These are phyloP conservation scores for Phrynocephalus versicolor DNA, from an alignment of 2,113 vertebrate species.

Conservation along the genomic window DNA sequence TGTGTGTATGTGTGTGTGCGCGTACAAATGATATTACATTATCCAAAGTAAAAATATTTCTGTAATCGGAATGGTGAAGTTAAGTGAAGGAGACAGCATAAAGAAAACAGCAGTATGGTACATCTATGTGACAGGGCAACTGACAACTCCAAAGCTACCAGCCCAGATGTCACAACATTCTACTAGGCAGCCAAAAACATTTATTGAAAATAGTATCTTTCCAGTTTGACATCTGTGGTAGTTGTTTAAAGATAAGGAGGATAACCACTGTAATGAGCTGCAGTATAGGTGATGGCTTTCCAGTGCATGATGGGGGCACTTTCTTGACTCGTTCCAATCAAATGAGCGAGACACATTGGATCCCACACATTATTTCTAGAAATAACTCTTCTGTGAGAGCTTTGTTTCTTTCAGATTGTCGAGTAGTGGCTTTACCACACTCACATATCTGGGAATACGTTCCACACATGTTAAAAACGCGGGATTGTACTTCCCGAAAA, in stretches of 20 bases:
- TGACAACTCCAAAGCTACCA: constrained; percentile 51
- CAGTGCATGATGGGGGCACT: neutral
- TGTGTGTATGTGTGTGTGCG: too few relatives aligned
- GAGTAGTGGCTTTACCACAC: neutral
- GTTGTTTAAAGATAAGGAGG: constrained; percentile 47
- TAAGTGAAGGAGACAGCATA: constrained; percentile 34
- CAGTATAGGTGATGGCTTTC: neutral
- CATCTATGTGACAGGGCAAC: constrained; percentile 48
- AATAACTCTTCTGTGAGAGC: neutral
- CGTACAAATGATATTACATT: neutral
- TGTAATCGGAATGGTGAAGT: constrained; percentile 38
- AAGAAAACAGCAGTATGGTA: constrained; percentile 43
- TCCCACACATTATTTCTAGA: neutral
- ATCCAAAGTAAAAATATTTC: constrained; percentile 39
- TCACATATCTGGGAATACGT: too few relatives aligned
- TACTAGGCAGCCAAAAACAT: constrained; percentile 34
- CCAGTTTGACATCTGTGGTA: constrained; percentile 55
- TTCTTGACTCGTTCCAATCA: constrained; percentile 13
- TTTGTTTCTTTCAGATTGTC: neutral
- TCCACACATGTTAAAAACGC: too few relatives aligned
- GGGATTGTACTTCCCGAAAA: too few relatives aligned
- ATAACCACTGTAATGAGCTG: constrained; percentile 32
- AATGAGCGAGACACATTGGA: neutral
- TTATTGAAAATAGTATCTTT: constrained; percentile 50
- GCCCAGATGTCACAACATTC: constrained; percentile 43